Evolutionary conservation across 2,888 invertebrate species (phyloP), one percentile per base, ranked within the genome.

Genomic region (Chrysolina haemoptera): DNA sequence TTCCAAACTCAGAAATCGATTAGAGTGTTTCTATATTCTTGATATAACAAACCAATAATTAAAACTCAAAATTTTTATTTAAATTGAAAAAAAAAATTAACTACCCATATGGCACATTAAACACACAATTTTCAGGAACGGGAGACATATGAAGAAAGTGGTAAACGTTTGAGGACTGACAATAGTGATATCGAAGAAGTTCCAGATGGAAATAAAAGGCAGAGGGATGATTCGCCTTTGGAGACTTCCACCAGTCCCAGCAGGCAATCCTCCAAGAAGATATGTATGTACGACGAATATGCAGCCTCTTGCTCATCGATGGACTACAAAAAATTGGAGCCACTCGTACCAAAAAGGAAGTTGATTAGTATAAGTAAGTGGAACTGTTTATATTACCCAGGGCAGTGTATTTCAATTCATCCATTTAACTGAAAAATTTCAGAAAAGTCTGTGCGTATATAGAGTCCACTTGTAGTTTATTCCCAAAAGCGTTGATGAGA

Each of bases 201-300:
- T 35, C 53, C 66, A 9, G 80, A 80, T 68, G 74, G 76, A n/a
- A 76, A 74, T 66, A 84, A 83, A 79, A 78, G 83, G 55, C 71
- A 64, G 35, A 73, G 83, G 22, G 82, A 79, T 46, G 81, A 81
- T 4, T 80, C 82, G 8, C 80, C 81, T 14, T 41, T 68, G 1
- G 76, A 78, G 12, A 71, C 74, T 73, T 27, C 80, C 71, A 59
- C 74, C 59, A 78, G 73, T 63, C 71, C 79, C 59, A 70, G 77
- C 50, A 62, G 59, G 35, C 71, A 75, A 69, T 75, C 70, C 46
- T 77, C 83, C 0, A 84, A 86, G 65, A 84, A 83, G 76, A 78
- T 84, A 35, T 86, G 86, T 70, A 82, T 85, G 63, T 84, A 85
- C 67, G 86, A 86, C 78, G 83, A 86, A 67, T 82, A 86, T 72